Evolutionary conservation across 2,888 invertebrate species (phyloP).

Genomic region (Nysson spinosus): DNA sequence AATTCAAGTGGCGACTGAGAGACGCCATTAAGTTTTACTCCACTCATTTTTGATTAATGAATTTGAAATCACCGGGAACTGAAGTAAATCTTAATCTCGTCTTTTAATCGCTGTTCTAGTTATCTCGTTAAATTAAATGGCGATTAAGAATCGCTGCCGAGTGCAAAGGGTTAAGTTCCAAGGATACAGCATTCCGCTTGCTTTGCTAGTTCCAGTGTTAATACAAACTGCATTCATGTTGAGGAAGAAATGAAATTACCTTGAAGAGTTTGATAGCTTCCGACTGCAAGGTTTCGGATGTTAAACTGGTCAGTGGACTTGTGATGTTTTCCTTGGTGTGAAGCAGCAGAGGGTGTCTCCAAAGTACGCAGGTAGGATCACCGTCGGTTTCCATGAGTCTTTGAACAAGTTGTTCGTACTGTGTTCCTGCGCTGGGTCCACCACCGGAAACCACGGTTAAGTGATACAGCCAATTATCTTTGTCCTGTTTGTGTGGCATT

Average conservation of each 20-base stretch:
- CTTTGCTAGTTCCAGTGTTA: too few species aligned
- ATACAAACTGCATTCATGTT: too few species aligned
- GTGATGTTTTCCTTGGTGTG: slow-evolving; percentile 95
- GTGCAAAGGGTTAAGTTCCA: background rate
- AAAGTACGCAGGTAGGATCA: slow-evolving; percentile 93
- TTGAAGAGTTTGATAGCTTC: slow-evolving; percentile 97
- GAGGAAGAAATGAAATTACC: slow-evolving; percentile 79
- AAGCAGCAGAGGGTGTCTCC: slow-evolving; percentile 94
- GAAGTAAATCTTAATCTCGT: too few species aligned
- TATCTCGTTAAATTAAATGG: background rate
- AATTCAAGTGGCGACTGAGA: too few species aligned
- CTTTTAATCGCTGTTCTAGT: background rate
- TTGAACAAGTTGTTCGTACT: slow-evolving; percentile 96
- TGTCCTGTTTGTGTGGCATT: slow-evolving; percentile 94
- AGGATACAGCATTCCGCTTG: too few species aligned
- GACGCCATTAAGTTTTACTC: too few species aligned
- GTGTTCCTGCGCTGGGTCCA: slow-evolving; percentile 93
- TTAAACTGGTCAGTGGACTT: slow-evolving; percentile 93
- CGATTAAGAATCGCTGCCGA: background rate
- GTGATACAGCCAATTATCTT: slow-evolving; percentile 92
- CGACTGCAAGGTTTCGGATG: slow-evolving; percentile 91
- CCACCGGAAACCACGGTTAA: slow-evolving; percentile 95
- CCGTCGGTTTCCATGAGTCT: slow-evolving; percentile 98
- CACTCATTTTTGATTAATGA: too few species aligned
- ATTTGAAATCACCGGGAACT: too few species aligned